Conservation (phyloP, 2,888 invertebrate genomes). For the Criorhina ranunculi region DNA sequence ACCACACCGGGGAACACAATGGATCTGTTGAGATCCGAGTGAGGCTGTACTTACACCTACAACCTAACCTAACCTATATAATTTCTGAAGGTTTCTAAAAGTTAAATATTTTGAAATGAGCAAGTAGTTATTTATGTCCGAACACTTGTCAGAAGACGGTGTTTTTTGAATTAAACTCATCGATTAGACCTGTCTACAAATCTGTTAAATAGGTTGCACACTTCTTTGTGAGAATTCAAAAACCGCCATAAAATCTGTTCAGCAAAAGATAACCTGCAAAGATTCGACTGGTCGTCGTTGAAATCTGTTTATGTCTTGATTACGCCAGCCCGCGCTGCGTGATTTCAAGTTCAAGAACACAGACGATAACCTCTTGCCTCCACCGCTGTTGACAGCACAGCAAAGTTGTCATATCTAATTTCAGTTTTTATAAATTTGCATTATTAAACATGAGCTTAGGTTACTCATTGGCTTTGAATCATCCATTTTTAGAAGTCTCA, state of each 20-base stretch:
- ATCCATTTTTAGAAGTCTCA: too few species aligned
- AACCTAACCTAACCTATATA: too few species aligned
- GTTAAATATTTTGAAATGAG: too few species aligned
- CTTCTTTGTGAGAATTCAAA: background rate
- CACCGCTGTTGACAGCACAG: background rate
- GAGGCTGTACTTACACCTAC: too few species aligned
- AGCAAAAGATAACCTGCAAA: background rate
- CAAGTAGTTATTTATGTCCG: too few species aligned
- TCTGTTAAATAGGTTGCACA: too few species aligned
- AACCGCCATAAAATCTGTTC: background rate
- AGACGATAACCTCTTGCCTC: conserved; percentile 32
- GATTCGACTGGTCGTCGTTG: background rate
- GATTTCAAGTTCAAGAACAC: conserved; percentile 50
- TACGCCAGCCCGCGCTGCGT: background rate
- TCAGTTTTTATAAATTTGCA: background rate
- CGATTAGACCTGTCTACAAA: too few species aligned
- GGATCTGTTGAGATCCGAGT: too few species aligned
- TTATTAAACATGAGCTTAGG: background rate
- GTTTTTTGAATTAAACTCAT: too few species aligned
- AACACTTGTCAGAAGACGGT: too few species aligned
- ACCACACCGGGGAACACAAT: too few species aligned
- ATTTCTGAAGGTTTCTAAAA: too few species aligned
- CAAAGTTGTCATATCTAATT: background rate
- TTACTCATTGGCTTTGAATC: background rate
- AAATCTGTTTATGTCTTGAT: background rate